Evolutionary conservation across 1,140 invertebrate species (phyloP).

Genomic region (Lethrus apterus): DNA sequence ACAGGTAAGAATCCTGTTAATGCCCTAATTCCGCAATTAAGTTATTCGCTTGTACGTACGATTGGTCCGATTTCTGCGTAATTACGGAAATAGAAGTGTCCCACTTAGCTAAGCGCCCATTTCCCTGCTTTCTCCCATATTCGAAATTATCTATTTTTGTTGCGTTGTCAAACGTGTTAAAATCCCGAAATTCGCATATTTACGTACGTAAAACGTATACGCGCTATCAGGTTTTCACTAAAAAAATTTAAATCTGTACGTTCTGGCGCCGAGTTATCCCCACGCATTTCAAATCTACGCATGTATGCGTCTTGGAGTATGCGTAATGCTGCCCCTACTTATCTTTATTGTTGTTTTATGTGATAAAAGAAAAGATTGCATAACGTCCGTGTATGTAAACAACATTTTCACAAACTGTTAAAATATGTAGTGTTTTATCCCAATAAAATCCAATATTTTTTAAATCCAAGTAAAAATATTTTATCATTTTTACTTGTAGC

Average conservation of each 20-base stretch:
- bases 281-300: conserved; percentile 24
- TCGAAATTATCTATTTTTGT: conserved; percentile 12
- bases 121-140: conserved; percentile 12
- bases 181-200: conserved; percentile 4
- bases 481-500: too few relatives aligned
- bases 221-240: conserved; percentile 6
- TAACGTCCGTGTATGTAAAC: too few relatives aligned
- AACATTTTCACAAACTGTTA: too few relatives aligned
- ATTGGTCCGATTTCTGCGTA: conserved; percentile 8
- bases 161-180: not conserved
- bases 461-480: too few relatives aligned
- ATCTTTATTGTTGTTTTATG: too few relatives aligned
- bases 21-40: conserved; percentile 23
- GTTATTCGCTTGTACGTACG: not conserved
- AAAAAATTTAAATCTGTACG: conserved; percentile 12
- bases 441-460: too few relatives aligned
- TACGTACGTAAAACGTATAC: conserved; percentile 11
- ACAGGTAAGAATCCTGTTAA: conserved; percentile 37
- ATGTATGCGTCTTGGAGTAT: conserved; percentile 23
- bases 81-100: conserved; percentile 16
- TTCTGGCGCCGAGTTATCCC: conserved; percentile 24
- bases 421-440: too few relatives aligned
- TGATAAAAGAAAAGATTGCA: not conserved
- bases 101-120: conserved; percentile 11
- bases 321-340: too few relatives aligned